Evolutionary conservation across 2,888 invertebrate species (phyloP), one percentile per base, ranked within the genome.

Genomic region (Dromius quadrimaculatus): DNA sequence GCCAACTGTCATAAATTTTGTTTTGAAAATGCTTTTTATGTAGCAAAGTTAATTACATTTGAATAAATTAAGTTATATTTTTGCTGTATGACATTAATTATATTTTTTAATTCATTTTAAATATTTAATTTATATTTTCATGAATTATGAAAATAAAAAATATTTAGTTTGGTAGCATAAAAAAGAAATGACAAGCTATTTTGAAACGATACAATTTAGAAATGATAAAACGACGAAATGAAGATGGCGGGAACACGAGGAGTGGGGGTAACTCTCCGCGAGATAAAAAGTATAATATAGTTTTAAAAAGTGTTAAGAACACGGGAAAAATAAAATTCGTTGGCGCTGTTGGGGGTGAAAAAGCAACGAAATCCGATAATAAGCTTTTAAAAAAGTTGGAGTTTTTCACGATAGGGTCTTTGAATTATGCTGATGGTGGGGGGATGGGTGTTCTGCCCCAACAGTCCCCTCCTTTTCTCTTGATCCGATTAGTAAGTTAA

Each of bases 321-420:
- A 79, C 77, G 79, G 76, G 79, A 78, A 79, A 79, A 78, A 77
- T 77, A 79, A 80, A 78, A 76, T 65, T 41, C 69, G 36, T 54
- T 54, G 65, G 47, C 47, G 54, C 57, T 34, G 28, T 54, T 28
- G 57, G 23, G 36, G 63, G 71, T 36, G 63, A 50, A 50, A 70
- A 62, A 70, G 69, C 50, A 62, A 62, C 61, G 77, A 75, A 75
- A 77, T 79, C 78, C 80, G 81, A 81, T 82, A 82, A 82, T 82
- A 82, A 82, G 82, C 82, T 82, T 82, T 82, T 82, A 81, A 82
- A 82, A 82, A 82, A 82, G 80, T 80, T 81, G 77, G 71, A 77
- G 78, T 75, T 73, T 79, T 77, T 76, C 77, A 77, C 77, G 78
- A 80, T 80, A 79, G 80, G 69, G 54, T 9, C 34, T 22, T n/a